Evolutionary conservation across 2,888 invertebrate species (phyloP), one percentile per base, ranked within the genome.

Genomic region (Eristalis pertinax): DNA sequence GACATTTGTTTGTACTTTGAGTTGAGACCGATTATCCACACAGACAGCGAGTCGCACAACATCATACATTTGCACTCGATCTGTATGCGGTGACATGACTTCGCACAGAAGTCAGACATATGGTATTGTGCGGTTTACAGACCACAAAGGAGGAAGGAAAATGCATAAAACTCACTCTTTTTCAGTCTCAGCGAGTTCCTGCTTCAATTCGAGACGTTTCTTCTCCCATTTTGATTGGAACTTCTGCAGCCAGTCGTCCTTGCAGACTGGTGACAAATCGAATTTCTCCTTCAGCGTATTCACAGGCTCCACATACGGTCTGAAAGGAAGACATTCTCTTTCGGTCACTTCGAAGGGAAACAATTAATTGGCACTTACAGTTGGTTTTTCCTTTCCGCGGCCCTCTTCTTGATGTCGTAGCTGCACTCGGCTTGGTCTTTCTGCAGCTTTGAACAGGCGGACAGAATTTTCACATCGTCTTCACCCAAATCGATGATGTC

Each of bases 251-350:
- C 95, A 96, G 83, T 94, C 93, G 0, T 91, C 90, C 22, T 94
- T 94, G 7, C 94, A 93, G 11, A 94, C 91, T 0, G 94, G 93
- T 24, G 93, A 93, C 29, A 94, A 93, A 89, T 93, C 94, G n/a
- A 94, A 93, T 4, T 94, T 94, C 32, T 94, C 94, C 89, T 94
- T 94, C 26, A 96, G 92, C 35, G 95, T 94, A 90, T 96, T 96
- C 15, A 95, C 92, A 11, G 91, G 91, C 43, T 90, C 90, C 4
- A 91, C 91, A 65, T 88, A 89, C 7, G 94, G 91, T 84, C 91
- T 91, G 72, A 5, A 89, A 85, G 11, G 22, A 24, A 19, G 8
- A 2, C n/a, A 19, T n/a, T 50, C 8, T 19, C 50, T 7, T n/a
- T 4, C 0, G 4, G 1, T n/a, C 19, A 19, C 19, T 50, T n/a